A percentile compares a stretch with the other conserved stretches of the same genome.
Evolutionary conservation across 2,888 invertebrate genomes (phyloP).

Genomic region (Mythimna loreyi): DNA sequence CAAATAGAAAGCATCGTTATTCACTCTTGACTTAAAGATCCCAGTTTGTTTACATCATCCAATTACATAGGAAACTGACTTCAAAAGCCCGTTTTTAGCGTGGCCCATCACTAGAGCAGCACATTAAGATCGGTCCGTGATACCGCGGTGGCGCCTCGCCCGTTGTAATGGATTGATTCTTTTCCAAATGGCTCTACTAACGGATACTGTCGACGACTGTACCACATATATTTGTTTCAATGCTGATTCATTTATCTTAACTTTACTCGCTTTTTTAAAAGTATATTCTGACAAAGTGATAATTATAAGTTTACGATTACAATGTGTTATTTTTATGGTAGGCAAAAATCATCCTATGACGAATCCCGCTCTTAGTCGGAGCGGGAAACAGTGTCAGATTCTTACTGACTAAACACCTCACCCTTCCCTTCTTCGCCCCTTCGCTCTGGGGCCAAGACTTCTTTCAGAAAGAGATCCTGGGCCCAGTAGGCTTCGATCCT

Average conservation of each 20-base stretch:
- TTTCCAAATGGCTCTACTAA: constrained; percentile 48
- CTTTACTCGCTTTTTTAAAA: not conserved
- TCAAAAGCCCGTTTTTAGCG: constrained; percentile 9
- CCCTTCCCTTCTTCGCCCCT: no score
- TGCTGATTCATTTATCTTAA: constrained; percentile 10
- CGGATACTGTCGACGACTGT: constrained; percentile 45
- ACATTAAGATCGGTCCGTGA: constrained; percentile 62
- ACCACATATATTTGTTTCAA: constrained; percentile 32
- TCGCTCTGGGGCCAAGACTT: no score
- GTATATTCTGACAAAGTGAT: not conserved
- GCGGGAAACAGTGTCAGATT: no score
- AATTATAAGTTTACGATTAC: not conserved
- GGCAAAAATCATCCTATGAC: no score
- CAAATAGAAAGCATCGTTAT: not conserved
- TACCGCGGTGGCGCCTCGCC: constrained; percentile 43
- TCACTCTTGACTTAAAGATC: not conserved
- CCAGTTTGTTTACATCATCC: not conserved
- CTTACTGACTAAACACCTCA: no score
- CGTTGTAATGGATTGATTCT: constrained; percentile 64
- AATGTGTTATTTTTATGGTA: no score
- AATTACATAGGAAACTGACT: constrained; percentile 12
- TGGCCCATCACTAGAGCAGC: constrained; percentile 47
- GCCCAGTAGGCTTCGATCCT: no score
- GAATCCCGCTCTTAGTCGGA: no score
- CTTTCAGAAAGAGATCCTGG: no score